These are phyloP conservation scores for Halocaridina rubra DNA, from an alignment of 2,888 invertebrate genomes.

Conservation along the genomic window DNA sequence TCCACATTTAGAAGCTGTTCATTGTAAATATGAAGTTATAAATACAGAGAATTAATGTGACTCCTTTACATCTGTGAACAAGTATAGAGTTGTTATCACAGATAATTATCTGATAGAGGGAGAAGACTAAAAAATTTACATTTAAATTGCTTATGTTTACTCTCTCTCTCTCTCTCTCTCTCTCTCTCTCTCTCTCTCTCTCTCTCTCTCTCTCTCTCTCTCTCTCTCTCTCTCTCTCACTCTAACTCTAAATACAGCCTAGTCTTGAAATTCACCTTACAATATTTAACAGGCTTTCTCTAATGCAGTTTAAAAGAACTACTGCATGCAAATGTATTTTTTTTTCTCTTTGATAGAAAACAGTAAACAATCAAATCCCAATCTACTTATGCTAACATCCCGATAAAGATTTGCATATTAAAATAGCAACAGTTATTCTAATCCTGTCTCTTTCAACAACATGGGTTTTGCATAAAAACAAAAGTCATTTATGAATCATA, in stretches of 20 bases:
- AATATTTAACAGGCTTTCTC: no score
- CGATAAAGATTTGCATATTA: no score
- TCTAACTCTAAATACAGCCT: background rate
- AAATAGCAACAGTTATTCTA: no score
- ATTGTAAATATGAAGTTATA: background rate
- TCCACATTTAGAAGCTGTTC: no score
- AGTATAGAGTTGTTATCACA: background rate
- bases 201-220: conserved; percentile 16
- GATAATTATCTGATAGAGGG: background rate
- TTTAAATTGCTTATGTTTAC: background rate
- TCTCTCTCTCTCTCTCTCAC: conserved; percentile 16
- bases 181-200: conserved; percentile 11
- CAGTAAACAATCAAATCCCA: background rate
- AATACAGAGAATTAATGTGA: background rate
- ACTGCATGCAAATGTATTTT: background rate
- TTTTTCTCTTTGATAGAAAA: background rate
- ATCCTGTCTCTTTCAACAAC: no score
- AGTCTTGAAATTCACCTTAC: background rate
- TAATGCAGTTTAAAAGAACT: no score
- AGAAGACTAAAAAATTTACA: background rate
- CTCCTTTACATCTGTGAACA: background rate
- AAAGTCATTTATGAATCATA: no score
- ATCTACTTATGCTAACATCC: background rate
- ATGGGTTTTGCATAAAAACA: no score
- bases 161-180: background rate